phyloP scores from a whole-genome alignment of 2,888 invertebrate genomes.

The Phlogophora meticulosa region DNA sequence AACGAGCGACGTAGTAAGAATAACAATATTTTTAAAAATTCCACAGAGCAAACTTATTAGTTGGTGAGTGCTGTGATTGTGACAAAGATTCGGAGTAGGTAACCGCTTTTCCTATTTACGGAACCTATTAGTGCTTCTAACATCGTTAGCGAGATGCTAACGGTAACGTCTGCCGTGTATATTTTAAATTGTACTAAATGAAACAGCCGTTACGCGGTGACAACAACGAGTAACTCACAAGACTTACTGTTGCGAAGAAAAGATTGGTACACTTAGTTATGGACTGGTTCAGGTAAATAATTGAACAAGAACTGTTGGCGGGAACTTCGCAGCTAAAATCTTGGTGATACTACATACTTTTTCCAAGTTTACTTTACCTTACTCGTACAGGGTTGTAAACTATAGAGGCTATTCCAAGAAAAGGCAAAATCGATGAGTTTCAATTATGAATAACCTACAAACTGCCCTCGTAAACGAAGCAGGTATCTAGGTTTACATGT shows the following conservation, averaged over 20 bases:
- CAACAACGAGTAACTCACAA: conserved; percentile 17
- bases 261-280: conserved; percentile 33
- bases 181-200: conserved; percentile 65
- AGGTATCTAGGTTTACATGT: conserved; percentile 31
- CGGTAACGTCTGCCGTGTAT: conserved; percentile 55
- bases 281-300: conserved; percentile 39
- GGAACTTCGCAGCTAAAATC: conserved; percentile 5
- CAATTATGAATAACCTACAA: conserved; percentile 24
- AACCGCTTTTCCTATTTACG: conserved; percentile 57
- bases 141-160: conserved; percentile 58
- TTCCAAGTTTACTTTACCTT: conserved; percentile 30
- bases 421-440: conserved; percentile 37
- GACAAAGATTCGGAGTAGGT: conserved; percentile 35
- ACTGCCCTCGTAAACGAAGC: conserved; percentile 18
- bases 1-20: conserved; percentile 14
- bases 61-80: conserved; percentile 34
- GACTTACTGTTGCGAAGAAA: conserved; percentile 30
- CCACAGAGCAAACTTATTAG: conserved; percentile 20
- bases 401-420: background rate
- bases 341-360: conserved; percentile 15
- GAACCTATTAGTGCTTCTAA: conserved; percentile 57
- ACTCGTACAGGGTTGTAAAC: background rate
- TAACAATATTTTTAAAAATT: conserved; percentile 30
- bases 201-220: conserved; percentile 59
- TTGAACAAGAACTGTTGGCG: conserved; percentile 14